Base-by-base conservation (phyloP, 1,140 invertebrate genomes). In the Thalassaphorura encarpata region DNA sequence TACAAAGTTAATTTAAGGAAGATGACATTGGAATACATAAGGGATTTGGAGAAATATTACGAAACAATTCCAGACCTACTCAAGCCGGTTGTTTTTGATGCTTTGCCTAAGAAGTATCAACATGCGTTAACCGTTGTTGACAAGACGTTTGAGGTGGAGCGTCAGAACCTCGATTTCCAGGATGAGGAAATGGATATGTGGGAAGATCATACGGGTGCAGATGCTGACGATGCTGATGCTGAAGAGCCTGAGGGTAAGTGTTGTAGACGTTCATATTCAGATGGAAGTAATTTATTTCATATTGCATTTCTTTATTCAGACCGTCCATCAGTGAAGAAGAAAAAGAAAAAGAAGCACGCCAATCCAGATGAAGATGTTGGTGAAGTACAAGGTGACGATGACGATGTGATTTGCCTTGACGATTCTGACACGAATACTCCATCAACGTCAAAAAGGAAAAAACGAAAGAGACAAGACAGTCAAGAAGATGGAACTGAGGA, bases 61-160 rank as follows among this genome's bases (percentile, higher is more conserved):
- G 33, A 43, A 4, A 26, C 6, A n/a, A 0, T 56, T 4, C 61
- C 61, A 1, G 33, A 47, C n/a, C n/a, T 59, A 5, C 15, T 62
- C 6, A 58, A 53, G 33, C 47, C 52, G 0, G 0, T 29, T 11
- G 42, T 29, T 31, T 3, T 62, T 8, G 19, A 48, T 3, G 42
- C 16, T 11, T 26, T 62, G 16, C 52, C 52, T 1, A 59, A 48
- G 26, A 56, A 53, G 18, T 56, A 31, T 19, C 15, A 19, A 26
- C 16, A 16, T 18, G 19, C 31, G 15, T 18, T 33, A n/a, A 18
- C 4, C 16, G 8, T 33, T 3, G 26, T 50, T 29, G 27, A 54
- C 16, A 41, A 28, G 39, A 23, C 28, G 18, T 36, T 3, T 23
- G 27, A 42, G 19, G 8, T 46, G 8, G 46, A 41, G 15, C 21